phyloP scores from a whole-genome alignment of 2,888 invertebrate genomes.

The Hololepta plana region DNA sequence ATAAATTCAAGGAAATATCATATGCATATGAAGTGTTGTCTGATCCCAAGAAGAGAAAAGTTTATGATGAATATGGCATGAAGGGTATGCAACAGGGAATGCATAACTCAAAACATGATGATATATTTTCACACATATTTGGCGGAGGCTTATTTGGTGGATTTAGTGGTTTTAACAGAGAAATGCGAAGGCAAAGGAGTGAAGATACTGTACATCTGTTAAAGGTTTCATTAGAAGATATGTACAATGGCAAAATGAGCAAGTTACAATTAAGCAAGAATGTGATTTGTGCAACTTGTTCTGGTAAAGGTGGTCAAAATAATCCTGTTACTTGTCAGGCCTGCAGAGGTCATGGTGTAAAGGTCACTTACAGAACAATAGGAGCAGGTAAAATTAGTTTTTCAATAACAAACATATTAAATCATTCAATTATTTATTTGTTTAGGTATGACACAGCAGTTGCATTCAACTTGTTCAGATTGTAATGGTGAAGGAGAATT shows the following conservation, averaged over 20 bases:
- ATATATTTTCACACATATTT: constrained; percentile 50
- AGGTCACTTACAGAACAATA: constrained; percentile 54
- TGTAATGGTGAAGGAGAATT: constrained; percentile 54
- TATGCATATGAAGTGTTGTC: constrained; percentile 89
- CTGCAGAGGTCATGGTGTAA: constrained; percentile 64
- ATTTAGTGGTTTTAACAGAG: constrained; percentile 29
- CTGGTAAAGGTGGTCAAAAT: constrained; percentile 57
- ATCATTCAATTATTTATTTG: constrained; percentile 12
- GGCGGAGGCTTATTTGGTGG: constrained; percentile 48
- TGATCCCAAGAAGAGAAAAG: constrained; percentile 67
- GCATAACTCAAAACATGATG: too few species aligned
- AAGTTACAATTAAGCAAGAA: constrained; percentile 70
- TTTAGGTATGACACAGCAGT: constrained; percentile 38
- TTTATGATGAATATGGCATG: constrained; percentile 75
- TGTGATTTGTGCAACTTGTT: constrained; percentile 59
- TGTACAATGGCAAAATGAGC: constrained; percentile 77
- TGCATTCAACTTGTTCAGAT: constrained; percentile 39
- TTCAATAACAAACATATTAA: constrained; percentile 16
- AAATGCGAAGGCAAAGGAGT: constrained; percentile 41
- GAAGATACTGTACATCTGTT: constrained; percentile 71
- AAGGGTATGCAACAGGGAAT: constrained; percentile 77
- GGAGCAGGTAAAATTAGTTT: constrained; percentile 24
- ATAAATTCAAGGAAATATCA: constrained; percentile 90
- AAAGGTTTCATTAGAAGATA: constrained; percentile 73
- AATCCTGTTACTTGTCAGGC: constrained; percentile 50